Percentiles rank a stretch among this genome's conserved stretches.
Conservation (phyloP, 2,888 invertebrate genomes). For the Cotesia congregata region DNA sequence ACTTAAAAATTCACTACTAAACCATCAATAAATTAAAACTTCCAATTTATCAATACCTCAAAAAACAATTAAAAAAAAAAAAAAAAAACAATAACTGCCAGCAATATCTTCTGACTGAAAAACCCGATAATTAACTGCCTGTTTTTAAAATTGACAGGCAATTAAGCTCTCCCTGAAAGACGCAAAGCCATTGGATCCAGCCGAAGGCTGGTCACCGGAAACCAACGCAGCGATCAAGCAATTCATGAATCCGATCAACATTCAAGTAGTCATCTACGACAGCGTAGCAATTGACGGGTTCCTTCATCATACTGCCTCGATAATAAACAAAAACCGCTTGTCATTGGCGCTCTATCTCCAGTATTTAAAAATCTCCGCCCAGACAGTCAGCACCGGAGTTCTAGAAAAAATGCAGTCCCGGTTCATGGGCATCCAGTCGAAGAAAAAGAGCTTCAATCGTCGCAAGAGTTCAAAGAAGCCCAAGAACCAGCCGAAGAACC, state of each 20-base stretch:
- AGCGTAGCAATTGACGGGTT: slow-evolving; percentile 46
- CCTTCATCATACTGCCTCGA: slow-evolving; percentile 48
- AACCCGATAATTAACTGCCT: slow-evolving; percentile 63
- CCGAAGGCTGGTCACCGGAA: slow-evolving; percentile 65
- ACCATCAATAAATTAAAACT: too few species aligned
- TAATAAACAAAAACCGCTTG: slow-evolving; percentile 59
- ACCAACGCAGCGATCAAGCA: slow-evolving; percentile 66
- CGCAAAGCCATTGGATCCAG: slow-evolving; percentile 67
- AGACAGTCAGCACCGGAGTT: neutral
- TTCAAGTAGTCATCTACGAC: slow-evolving; percentile 65
- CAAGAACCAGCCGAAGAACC: neutral
- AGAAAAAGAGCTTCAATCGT: neutral
- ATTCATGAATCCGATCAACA: slow-evolving; percentile 59
- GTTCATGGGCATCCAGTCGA: neutral
- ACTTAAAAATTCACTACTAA: too few species aligned
- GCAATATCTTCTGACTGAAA: neutral
- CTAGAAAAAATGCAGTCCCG: slow-evolving; percentile 14
- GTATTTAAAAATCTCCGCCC: neutral
- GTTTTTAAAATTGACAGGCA: slow-evolving; percentile 65
- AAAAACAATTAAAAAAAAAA: neutral
- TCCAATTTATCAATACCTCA: too few species aligned
- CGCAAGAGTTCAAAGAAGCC: neutral
- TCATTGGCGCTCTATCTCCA: neutral
- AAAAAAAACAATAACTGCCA: neutral
- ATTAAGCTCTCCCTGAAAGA: slow-evolving; percentile 58